These are phyloP conservation scores for Oikopleura vanhoeffeni DNA, from an alignment of 23 tunicate genomes.

Conservation along the genomic window DNA sequence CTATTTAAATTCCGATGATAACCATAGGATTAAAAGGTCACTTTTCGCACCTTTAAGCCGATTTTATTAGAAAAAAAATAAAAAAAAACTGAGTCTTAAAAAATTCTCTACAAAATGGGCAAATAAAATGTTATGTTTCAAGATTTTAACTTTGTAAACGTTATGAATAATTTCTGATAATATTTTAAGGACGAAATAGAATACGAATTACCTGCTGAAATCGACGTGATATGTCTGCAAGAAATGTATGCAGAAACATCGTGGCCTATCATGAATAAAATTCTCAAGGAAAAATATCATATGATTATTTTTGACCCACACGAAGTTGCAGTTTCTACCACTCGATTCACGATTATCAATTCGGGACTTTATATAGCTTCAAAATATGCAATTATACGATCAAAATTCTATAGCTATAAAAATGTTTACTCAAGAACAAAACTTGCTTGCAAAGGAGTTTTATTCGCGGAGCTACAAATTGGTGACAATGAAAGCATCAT, in stretches of 20 bases:
- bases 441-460: neutral
- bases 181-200: neutral
- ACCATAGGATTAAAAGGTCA: too few species aligned
- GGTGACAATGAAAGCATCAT: neutral
- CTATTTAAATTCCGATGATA: too few species aligned
- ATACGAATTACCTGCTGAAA: neutral
- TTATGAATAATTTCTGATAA: too few species aligned
- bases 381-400: neutral
- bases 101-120: too few species aligned
- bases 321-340: neutral
- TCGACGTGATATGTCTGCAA: neutral
- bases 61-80: too few species aligned
- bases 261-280: neutral
- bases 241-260: neutral
- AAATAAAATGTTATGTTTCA: too few species aligned
- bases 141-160: too few species aligned
- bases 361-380: constrained; percentile 10
- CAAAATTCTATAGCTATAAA: neutral
- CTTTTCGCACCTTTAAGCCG: too few species aligned
- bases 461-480: neutral
- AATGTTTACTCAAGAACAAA: neutral
- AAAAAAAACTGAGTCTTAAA: too few species aligned
- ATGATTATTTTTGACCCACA: neutral
- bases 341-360: neutral
- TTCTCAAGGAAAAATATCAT: neutral